Conservation (phyloP, 2,888 invertebrate genomes). For the Polydrusus pterygomalis region DNA sequence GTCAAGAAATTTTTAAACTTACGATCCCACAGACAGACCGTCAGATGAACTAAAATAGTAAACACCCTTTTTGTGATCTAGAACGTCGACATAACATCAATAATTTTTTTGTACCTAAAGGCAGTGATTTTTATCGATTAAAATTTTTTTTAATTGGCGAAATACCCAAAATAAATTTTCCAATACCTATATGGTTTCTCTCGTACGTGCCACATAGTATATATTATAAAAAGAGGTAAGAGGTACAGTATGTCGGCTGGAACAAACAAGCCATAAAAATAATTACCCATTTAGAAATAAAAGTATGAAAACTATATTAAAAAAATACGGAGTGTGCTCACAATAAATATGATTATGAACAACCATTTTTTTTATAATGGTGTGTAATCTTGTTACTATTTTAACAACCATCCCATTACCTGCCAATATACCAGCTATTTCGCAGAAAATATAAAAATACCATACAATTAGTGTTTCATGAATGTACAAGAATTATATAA, state of each 20-base stretch:
- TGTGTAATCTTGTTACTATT: constrained; percentile 14
- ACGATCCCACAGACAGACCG: no score
- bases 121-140: no score
- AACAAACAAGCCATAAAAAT: constrained; percentile 16
- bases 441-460: constrained; percentile 16
- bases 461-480: constrained; percentile 14
- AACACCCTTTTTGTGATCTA: no score
- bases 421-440: constrained; percentile 15
- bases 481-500: not conserved
- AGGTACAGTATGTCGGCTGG: constrained; percentile 4
- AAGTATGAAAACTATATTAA: constrained; percentile 10
- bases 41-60: no score
- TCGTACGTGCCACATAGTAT: no score
- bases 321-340: constrained; percentile 19
- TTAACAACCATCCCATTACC: constrained; percentile 6
- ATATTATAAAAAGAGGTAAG: no score
- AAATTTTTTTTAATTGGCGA: no score
- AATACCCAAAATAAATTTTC: no score
- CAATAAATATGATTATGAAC: constrained; percentile 4
- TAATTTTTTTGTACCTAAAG: no score
- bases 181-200: no score
- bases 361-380: constrained; percentile 10
- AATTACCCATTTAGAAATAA: constrained; percentile 14
- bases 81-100: no score
- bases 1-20: no score